Percentiles rank a stretch among this genome's conserved stretches.
Evolutionary conservation across 2,888 invertebrate species (phyloP).

Genomic region (Silvanus unidentatus): DNA sequence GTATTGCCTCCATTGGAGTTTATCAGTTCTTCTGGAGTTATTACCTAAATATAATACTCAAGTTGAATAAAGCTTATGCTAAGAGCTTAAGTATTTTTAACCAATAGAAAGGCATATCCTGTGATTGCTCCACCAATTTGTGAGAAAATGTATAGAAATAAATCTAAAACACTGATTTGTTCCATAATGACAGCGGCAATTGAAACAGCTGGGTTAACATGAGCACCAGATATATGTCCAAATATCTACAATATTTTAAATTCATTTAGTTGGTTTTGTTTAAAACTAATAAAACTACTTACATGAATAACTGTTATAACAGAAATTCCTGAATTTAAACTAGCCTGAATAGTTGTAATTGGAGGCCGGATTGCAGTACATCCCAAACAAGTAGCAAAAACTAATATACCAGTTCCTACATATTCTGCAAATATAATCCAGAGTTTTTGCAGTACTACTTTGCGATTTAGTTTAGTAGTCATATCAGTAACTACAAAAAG

Average conservation of each 20-base stretch:
- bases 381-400: constrained; percentile 71
- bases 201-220: constrained; percentile 71
- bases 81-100: constrained; percentile 24
- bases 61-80: not conserved
- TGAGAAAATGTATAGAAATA: constrained; percentile 54
- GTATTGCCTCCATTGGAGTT: not conserved
- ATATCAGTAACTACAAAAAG: not conserved
- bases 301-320: constrained; percentile 64
- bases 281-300: constrained; percentile 19
- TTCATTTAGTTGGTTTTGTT: not conserved
- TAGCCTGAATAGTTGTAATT: constrained; percentile 30
- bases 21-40: not conserved
- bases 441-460: not conserved
- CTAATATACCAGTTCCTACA: constrained; percentile 59
- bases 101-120: constrained; percentile 62
- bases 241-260: constrained; percentile 53
- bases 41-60: not conserved
- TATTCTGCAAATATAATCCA: constrained; percentile 49
- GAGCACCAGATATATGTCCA: constrained; percentile 73
- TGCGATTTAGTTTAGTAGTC: not conserved
- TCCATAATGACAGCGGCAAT: constrained; percentile 58
- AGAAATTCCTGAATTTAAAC: constrained; percentile 61
- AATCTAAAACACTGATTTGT: constrained; percentile 50
- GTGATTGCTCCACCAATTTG: constrained; percentile 61
- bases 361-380: constrained; percentile 42